Evolutionary conservation across 2,797 vertebrate species (phyloP).

Genomic region (Pseudomugil tenellus): DNA sequence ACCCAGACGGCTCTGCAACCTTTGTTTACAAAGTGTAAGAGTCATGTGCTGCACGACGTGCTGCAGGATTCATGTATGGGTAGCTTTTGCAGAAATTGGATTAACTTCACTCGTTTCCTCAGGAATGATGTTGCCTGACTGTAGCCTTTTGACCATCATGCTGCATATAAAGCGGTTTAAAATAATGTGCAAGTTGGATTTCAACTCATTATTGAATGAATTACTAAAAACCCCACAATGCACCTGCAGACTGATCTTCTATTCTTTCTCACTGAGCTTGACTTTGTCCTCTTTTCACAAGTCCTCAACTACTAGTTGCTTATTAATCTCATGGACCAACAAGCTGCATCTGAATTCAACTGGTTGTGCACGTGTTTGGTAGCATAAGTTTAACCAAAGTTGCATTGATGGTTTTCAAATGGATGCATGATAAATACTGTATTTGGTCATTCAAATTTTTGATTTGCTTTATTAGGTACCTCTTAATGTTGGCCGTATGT

Average conservation of each 20-base stretch:
- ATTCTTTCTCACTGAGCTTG: constrained; percentile 25
- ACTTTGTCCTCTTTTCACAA: constrained; percentile 53
- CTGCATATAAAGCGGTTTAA: not conserved
- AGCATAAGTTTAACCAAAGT: not conserved
- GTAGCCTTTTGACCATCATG: not conserved
- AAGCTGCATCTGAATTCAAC: constrained; percentile 22
- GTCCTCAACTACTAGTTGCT: constrained; percentile 30
- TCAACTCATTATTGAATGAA: not conserved
- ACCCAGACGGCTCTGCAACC: constrained; percentile 7
- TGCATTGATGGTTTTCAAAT: not conserved
- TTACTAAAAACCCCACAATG: not conserved
- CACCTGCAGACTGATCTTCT: constrained; percentile 1
- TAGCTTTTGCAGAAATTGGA: not conserved
- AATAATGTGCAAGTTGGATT: not conserved
- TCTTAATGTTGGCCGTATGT: constrained; percentile 69
- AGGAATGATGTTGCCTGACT: not conserved
- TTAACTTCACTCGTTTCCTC: not conserved
- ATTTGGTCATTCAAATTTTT: constrained; percentile 7
- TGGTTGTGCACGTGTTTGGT: not conserved
- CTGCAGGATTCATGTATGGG: constrained; percentile 5
- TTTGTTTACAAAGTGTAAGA: constrained; percentile 48
- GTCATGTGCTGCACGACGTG: constrained; percentile 24
- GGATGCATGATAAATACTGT: not conserved
- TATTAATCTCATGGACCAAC: constrained; percentile 45
- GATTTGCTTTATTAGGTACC: constrained; percentile 73